Base-by-base conservation (phyloP, 2,797 vertebrate species). In the Miichthys miiuy region DNA sequence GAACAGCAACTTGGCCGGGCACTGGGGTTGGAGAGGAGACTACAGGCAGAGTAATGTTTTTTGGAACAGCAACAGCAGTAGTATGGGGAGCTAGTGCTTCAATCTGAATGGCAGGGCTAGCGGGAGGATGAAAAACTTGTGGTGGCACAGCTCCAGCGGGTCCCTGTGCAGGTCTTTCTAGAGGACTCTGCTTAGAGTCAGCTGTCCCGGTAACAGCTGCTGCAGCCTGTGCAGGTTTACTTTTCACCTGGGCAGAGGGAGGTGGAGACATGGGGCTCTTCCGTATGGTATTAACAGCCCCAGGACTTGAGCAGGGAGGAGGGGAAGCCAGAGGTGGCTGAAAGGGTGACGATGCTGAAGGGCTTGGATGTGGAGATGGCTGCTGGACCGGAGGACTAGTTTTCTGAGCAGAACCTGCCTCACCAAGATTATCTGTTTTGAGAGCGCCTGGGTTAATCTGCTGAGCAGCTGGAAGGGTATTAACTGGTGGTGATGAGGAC, bases 221-320 rank as follows among this genome's bases (percentile, higher is more conserved):
- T 86, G 95, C 74, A 68, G 94, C 94, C 77, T 96, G 96, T 66
- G 89, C 92, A 61, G 95, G 93, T 87, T 97, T 97, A 70, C 88
- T 93, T 93, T 97, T 98, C n/a, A 94, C 91, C 60, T 89, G 90
- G 58, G 95, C 90, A 82, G 94, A 23, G 50, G 86, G 68, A 56
- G 89, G 90, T 3, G 96, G 95, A 18, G 96, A 96, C 69, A 97
- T 89, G 46, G 97, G 94, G 86, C 96, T 97, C 92, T 96, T 97
- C 18, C 96, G 92, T 34, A 96, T 89, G 70, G 91, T 89, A 71
- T 92, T 91, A 51, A 95, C 90, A 78, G 94, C 85, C 8, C 95
- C 96, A 14, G 97, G 96, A 82, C 96, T 98, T 58, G 95, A 95
- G 3, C 96, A 96, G 34, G 95, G 91, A 74, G 97, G 95, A 52